These are phyloP conservation scores for Neria commutata DNA, from an alignment of 2,888 invertebrate genomes.

Conservation along the genomic window DNA sequence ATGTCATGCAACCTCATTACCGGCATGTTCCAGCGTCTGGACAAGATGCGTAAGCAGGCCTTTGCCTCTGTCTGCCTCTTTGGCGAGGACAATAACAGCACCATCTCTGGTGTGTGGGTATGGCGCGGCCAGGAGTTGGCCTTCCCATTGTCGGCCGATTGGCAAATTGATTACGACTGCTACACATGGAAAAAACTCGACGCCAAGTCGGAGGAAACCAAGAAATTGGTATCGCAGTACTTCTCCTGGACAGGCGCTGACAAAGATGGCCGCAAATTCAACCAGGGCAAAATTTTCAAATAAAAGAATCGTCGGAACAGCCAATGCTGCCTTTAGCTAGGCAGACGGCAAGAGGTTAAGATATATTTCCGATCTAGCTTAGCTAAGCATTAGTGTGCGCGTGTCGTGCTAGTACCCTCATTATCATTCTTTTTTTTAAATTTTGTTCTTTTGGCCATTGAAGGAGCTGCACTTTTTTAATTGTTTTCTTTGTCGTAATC, in stretches of 20 bases:
- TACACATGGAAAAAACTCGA: conserved; percentile 96
- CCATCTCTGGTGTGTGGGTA: conserved; percentile 96
- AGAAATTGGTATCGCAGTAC: conserved; percentile 85
- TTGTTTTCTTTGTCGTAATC: too few relatives aligned
- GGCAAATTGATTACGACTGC: conserved; percentile 96
- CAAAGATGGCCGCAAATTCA: conserved; percentile 88
- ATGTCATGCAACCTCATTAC: conserved; percentile 99
- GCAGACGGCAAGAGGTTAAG: background rate
- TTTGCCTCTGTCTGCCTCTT: conserved; percentile 94
- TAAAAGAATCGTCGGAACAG: conserved; percentile 67
- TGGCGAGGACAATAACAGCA: conserved; percentile 88
- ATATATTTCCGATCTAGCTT: background rate
- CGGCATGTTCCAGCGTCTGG: conserved; percentile 97
- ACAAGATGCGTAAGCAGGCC: conserved; percentile 96
- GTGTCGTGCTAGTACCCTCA: too few relatives aligned
- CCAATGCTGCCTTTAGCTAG: background rate
- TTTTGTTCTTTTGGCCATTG: background rate
- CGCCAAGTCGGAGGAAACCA: conserved; percentile 77
- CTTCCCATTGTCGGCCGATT: conserved; percentile 88
- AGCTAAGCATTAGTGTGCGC: background rate
- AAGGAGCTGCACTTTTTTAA: too few relatives aligned
- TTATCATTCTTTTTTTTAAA: too few relatives aligned
- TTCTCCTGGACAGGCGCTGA: conserved; percentile 89
- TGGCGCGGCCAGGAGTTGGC: conserved; percentile 96
- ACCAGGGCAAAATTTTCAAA: conserved; percentile 99